phyloP scores from a whole-genome alignment of 2,888 invertebrate genomes.

The Pantelozetes paolii region DNA sequence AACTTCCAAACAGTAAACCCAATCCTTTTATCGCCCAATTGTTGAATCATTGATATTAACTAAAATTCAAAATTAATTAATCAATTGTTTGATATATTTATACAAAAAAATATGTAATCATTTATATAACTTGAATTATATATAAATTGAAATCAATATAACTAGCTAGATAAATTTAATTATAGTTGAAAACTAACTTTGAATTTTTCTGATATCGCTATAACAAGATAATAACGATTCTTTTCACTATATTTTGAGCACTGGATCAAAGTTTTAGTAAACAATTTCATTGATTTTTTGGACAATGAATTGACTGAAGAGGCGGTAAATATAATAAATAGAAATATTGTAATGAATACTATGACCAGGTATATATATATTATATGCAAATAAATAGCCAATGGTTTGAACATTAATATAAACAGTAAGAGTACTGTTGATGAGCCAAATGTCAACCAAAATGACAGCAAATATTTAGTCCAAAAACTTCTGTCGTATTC shows the following conservation, averaged over 20 bases:
- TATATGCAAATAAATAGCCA: neutral
- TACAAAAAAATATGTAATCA: no score
- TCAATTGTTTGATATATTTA: neutral
- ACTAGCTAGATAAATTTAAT: no score
- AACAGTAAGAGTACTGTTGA: neutral
- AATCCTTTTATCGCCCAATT: neutral
- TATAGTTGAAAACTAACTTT: no score
- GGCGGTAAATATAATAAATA: neutral
- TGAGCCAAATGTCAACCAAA: neutral
- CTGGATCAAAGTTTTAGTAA: neutral
- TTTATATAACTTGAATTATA: no score
- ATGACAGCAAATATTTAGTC: neutral
- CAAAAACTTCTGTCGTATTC: neutral
- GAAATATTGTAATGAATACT: neutral
- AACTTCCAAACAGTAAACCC: neutral
- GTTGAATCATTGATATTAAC: neutral
- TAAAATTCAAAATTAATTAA: neutral
- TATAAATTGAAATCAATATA: no score
- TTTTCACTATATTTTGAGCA: neutral
- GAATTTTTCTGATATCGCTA: no score
- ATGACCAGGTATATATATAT: neutral
- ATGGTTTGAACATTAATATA: neutral
- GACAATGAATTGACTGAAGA: conserved; percentile 9
- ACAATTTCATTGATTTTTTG: neutral
- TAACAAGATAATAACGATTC: no score